These are phyloP conservation scores for Stercorarius parasiticus DNA, from an alignment of 2,113 vertebrate species.

Conservation along the genomic window DNA sequence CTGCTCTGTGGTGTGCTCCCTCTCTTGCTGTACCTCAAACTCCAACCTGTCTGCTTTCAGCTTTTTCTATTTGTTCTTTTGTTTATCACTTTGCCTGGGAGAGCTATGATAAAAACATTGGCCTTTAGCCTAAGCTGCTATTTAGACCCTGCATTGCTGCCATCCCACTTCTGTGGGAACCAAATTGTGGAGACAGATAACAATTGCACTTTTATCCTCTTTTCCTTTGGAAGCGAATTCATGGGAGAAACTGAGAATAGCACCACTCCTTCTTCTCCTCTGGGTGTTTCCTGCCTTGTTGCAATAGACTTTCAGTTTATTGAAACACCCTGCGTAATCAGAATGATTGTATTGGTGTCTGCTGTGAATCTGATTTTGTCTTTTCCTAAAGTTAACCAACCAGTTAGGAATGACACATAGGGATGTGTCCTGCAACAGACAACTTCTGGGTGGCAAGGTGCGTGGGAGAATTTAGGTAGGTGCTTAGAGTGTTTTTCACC, in stretches of 20 bases:
- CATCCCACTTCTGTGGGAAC: background rate
- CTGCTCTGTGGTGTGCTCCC: fast-evolving
- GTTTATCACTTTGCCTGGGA: background rate
- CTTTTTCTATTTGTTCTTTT: background rate
- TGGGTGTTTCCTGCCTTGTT: background rate
- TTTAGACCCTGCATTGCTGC: background rate
- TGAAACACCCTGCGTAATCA: background rate
- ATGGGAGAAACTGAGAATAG: background rate
- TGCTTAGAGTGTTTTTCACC: background rate
- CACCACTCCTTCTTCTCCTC: background rate
- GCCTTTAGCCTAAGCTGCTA: background rate
- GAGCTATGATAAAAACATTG: background rate
- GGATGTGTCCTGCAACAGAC: background rate
- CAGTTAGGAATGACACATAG: background rate
- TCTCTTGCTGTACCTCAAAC: background rate
- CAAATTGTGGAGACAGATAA: background rate
- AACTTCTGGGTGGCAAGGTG: background rate
- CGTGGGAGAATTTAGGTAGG: background rate
- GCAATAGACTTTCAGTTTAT: background rate
- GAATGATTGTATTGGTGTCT: background rate
- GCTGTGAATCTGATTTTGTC: background rate
- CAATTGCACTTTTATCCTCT: background rate
- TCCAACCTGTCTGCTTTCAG: background rate
- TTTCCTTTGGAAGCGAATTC: background rate
- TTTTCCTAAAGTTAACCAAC: background rate